phyloP scores from a whole-genome alignment of 2,797 vertebrate species.

The Euphonia xanthogaster region DNA sequence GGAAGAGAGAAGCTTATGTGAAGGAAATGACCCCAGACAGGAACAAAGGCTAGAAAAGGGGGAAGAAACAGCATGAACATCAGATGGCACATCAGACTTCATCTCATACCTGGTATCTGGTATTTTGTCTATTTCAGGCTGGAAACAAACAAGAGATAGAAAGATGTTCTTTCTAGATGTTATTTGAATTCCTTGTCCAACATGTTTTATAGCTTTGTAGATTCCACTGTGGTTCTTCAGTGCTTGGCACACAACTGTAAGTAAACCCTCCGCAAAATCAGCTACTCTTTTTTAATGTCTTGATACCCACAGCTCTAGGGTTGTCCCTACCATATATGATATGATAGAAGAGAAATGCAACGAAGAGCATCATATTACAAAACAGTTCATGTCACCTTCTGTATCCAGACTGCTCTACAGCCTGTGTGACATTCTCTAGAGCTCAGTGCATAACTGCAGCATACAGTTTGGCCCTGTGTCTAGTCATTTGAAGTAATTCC shows the following conservation, averaged over 20 bases:
- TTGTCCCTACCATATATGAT: background rate
- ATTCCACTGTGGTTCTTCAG: background rate
- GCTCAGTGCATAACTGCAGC: background rate
- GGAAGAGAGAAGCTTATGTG: background rate
- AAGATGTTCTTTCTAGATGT: background rate
- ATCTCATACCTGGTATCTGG: background rate
- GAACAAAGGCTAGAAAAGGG: background rate
- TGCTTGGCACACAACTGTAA: background rate
- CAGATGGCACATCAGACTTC: background rate
- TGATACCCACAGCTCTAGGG: background rate
- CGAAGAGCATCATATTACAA: background rate
- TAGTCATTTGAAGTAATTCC: background rate
- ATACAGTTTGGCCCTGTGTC: background rate
- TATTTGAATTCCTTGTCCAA: background rate
- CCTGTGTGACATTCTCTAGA: background rate
- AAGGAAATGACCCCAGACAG: background rate
- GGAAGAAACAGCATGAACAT: background rate
- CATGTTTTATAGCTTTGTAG: background rate
- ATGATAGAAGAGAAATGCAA: background rate
- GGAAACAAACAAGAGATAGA: background rate
- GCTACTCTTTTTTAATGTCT: background rate
- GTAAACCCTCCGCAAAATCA: background rate
- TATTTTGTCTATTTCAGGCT: constrained; percentile 13
- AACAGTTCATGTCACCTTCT: background rate
- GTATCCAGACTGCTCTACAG: background rate